phyloP scores from a whole-genome alignment of 1,140 invertebrate species.

The Conopomorpha cramerella region DNA sequence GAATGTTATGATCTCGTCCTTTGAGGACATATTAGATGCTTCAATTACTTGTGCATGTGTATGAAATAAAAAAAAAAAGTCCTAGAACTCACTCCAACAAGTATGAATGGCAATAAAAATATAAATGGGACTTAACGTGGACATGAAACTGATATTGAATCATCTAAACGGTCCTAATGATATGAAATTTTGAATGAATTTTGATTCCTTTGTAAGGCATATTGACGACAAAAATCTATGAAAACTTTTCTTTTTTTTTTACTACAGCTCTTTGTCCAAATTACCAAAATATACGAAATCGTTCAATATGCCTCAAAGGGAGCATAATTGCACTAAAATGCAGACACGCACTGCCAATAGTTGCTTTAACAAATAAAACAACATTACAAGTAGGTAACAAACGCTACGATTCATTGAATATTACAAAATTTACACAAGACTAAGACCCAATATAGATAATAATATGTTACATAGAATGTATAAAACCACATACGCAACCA shows the following conservation, averaged over 20 bases:
- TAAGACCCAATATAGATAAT: conserved; percentile 29
- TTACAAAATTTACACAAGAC: conserved; percentile 27
- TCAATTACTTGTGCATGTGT: no score
- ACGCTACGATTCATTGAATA: conserved; percentile 19
- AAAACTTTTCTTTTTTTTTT: no score
- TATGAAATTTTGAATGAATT: conserved; percentile 36
- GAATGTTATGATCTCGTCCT: no score
- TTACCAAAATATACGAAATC: no score
- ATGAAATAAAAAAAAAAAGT: no score
- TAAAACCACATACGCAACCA: conserved; percentile 54
- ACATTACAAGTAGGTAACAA: conserved; percentile 23
- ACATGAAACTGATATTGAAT: conserved; percentile 28
- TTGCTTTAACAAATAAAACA: conserved; percentile 25
- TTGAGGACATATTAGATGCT: neutral
- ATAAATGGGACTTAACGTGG: no score
- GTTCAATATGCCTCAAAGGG: conserved; percentile 48
- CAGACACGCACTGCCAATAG: conserved; percentile 59
- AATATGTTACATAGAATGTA: conserved; percentile 51
- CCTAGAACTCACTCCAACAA: no score
- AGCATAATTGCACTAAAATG: conserved; percentile 60
- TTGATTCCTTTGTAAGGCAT: conserved; percentile 42
- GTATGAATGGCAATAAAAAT: no score
- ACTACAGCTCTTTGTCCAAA: no score
- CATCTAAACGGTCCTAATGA: conserved; percentile 29
- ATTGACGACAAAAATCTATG: conserved; percentile 51